Conservation (phyloP, 2,113 vertebrate genomes). For the Tragulus kanchil region DNA sequence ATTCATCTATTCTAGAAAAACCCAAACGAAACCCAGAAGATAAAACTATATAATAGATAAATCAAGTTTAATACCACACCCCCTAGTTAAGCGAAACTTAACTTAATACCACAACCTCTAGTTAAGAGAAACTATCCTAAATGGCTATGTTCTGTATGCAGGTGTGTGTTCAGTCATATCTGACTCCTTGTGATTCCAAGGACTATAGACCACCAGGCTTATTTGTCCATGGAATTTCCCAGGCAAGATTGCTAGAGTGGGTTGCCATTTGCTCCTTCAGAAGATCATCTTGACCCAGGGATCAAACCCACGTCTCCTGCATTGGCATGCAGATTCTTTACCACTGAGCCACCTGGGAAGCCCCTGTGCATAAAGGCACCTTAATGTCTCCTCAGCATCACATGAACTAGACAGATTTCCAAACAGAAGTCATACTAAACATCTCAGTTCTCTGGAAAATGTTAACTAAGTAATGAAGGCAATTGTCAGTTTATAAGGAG, state of each 20-base stretch:
- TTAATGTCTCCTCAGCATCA: neutral
- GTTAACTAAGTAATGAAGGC: neutral
- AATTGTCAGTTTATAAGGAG: neutral
- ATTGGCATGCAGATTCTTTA: neutral
- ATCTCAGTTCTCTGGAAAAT: neutral
- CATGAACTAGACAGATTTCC: neutral
- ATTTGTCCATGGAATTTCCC: neutral
- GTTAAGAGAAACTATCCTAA: neutral
- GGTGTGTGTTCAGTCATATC: neutral
- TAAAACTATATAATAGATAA: neutral
- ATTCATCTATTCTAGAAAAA: neutral
- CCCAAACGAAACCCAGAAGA: neutral
- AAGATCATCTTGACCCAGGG: neutral
- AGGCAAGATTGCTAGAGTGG: neutral
- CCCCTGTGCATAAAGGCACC: neutral
- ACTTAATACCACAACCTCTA: too few relatives aligned
- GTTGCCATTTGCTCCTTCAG: neutral
- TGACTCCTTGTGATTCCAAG: neutral
- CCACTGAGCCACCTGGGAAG: neutral
- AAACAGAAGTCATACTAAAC: neutral
- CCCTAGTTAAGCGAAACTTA: neutral
- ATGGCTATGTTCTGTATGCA: neutral
- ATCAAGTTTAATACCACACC: neutral
- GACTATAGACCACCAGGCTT: neutral
- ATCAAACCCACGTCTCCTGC: neutral